phyloP scores from a whole-genome alignment of 2,888 invertebrate species.

The Calliphora vomitoria region DNA sequence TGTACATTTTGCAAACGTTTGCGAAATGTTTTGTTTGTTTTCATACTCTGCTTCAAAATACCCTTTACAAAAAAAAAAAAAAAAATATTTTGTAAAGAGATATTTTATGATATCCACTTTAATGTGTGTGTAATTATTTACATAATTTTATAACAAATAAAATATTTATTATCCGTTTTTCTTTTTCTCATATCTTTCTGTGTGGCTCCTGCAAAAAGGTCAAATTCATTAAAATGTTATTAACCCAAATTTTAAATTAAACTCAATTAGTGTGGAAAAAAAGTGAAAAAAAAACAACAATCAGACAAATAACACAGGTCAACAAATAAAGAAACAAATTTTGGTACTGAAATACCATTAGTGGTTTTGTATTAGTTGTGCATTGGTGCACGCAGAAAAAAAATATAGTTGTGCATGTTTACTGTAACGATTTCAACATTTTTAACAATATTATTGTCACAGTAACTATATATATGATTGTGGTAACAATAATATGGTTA shows the following conservation, averaged over 20 bases:
- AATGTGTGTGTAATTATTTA: constrained; percentile 23
- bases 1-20: no score
- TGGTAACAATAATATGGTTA: no score
- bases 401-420: no score
- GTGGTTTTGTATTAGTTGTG: no score
- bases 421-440: no score
- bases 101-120: not conserved
- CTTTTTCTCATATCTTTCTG: not conserved
- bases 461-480: no score
- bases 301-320: constrained; percentile 1
- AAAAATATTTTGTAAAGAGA: not conserved
- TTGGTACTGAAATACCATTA: no score
- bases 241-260: constrained; percentile 60
- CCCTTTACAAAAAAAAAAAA: not conserved
- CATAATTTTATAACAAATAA: constrained; percentile 35
- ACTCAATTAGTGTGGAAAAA: constrained; percentile 26
- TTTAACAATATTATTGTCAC: no score
- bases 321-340: not conserved
- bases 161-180: constrained; percentile 15
- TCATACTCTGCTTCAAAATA: no score
- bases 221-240: constrained; percentile 59
- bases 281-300: constrained; percentile 42
- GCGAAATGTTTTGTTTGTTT: no score
- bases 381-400: no score
- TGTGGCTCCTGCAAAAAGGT: constrained; percentile 21